These are phyloP conservation scores for Sipha flava DNA, from an alignment of 1,140 invertebrate genomes.

Conservation along the genomic window DNA sequence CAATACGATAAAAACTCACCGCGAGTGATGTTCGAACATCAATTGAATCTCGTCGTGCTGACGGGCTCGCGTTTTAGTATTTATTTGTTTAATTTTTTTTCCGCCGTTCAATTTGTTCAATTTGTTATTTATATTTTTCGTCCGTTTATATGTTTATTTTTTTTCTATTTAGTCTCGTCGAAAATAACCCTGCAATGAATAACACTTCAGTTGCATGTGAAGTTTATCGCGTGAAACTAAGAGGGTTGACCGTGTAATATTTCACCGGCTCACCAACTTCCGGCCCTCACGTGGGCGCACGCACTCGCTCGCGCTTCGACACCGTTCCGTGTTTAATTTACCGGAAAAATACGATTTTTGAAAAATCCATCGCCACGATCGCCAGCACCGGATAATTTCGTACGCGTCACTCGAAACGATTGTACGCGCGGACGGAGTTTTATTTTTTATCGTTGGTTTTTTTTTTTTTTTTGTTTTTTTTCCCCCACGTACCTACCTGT, in stretches of 20 bases:
- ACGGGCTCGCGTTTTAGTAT: background rate
- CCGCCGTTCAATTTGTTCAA: background rate
- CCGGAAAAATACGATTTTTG: slow-evolving; percentile 30
- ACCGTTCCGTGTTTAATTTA: slow-evolving; percentile 24
- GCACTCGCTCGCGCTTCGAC: background rate
- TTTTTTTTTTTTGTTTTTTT: too few relatives aligned
- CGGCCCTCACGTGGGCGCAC: background rate
- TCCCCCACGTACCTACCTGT: background rate
- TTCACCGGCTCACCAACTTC: slow-evolving; percentile 28
- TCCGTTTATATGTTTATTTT: background rate
- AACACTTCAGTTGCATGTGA: slow-evolving; percentile 25
- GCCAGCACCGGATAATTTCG: background rate
- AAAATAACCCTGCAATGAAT: slow-evolving; percentile 22
- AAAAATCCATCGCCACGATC: background rate
- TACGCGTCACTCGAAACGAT: background rate
- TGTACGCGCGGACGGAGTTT: background rate
- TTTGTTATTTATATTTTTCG: background rate
- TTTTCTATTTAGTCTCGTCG: background rate
- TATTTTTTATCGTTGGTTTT: too few relatives aligned
- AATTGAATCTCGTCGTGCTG: too few relatives aligned
- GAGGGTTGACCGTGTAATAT: slow-evolving; percentile 33
- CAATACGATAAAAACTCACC: too few relatives aligned
- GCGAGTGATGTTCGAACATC: too few relatives aligned
- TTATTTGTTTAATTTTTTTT: background rate
- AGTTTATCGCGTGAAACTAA: slow-evolving; percentile 32